Conservation (phyloP, 2,888 invertebrate genomes). For the Metacarcinus magister region DNA sequence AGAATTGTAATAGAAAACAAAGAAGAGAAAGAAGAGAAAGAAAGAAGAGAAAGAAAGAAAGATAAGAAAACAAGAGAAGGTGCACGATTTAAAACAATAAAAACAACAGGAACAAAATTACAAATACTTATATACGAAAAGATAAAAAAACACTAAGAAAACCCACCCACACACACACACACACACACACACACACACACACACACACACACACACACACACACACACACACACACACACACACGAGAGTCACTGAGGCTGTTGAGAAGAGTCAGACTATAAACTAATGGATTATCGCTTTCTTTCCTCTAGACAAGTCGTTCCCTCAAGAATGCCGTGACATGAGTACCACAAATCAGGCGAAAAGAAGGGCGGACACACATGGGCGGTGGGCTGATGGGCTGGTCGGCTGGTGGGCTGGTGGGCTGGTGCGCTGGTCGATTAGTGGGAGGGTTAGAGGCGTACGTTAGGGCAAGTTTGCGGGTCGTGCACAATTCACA, state of each 20-base stretch:
- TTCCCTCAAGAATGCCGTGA: background rate
- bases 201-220: constrained; percentile 31
- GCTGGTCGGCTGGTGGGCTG: background rate
- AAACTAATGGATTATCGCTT: background rate
- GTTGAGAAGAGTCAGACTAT: background rate
- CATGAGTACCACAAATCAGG: background rate
- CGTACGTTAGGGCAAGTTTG: background rate
- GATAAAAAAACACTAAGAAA: background rate
- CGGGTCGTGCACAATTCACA: background rate
- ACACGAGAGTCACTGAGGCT: background rate
- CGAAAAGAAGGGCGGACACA: background rate
- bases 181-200: constrained; percentile 33
- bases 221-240: background rate
- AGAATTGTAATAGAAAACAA: background rate
- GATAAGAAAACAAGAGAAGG: background rate
- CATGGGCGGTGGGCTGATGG: background rate
- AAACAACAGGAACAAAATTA: too few relatives aligned
- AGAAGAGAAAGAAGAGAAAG: background rate
- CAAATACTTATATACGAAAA: background rate
- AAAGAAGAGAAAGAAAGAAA: background rate
- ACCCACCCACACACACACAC: background rate
- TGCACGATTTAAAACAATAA: too few relatives aligned
- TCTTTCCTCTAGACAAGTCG: background rate
- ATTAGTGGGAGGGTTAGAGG: too few relatives aligned
- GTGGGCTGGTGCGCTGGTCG: background rate